phyloP scores from a whole-genome alignment of 2,888 invertebrate species.

The Odontomyia ornata region DNA sequence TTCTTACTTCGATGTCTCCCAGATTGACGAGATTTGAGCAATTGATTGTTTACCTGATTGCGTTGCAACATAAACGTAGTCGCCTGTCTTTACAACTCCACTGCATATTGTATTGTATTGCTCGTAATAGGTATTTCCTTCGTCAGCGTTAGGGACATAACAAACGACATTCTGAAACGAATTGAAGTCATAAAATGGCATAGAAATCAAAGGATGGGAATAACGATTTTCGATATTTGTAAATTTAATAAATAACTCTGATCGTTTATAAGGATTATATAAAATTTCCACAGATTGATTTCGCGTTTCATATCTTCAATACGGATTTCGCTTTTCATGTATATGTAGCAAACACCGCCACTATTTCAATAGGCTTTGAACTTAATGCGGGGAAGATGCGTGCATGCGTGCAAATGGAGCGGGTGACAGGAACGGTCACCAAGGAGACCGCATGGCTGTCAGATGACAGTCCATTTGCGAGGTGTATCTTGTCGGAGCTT shows the following conservation, averaged over 20 bases:
- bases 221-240: constrained; percentile 19
- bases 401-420: too few species aligned
- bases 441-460: too few species aligned
- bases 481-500: too few species aligned
- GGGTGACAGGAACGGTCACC: too few species aligned
- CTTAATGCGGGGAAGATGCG: too few species aligned
- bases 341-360: too few species aligned
- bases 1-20: constrained; percentile 89
- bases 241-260: too few species aligned
- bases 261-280: too few species aligned
- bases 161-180: constrained; percentile 78
- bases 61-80: constrained; percentile 94
- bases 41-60: constrained; percentile 91
- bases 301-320: too few species aligned
- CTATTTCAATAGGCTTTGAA: too few species aligned
- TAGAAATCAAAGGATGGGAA: neutral
- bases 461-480: too few species aligned
- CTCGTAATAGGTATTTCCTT: constrained; percentile 88
- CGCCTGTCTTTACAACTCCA: constrained; percentile 87
- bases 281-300: neutral
- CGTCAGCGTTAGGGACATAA: constrained; percentile 75
- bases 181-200: constrained; percentile 27
- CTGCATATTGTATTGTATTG: constrained; percentile 88
- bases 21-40: constrained; percentile 92
- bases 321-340: too few species aligned